These are phyloP conservation scores for Danionella cerebrum DNA, from an alignment of 2,113 vertebrate genomes.

Conservation along the genomic window DNA sequence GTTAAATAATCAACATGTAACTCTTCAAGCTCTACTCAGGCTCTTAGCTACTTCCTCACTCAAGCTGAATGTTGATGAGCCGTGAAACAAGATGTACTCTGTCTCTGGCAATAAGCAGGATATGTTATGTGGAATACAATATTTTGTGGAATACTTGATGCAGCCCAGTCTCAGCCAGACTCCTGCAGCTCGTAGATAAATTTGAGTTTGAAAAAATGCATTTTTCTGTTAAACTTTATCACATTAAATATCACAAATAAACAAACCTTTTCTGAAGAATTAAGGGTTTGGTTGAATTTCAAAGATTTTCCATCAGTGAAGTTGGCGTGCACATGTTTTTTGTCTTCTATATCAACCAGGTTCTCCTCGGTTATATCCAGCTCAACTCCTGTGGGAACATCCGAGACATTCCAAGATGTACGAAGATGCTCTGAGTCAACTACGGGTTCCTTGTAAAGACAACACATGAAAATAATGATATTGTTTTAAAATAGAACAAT, in stretches of 20 bases:
- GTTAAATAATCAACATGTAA: no score
- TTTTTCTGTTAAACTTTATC: no score
- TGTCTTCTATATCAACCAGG: conserved; percentile 21
- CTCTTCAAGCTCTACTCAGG: no score
- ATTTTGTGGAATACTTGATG: no score
- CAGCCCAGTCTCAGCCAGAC: no score
- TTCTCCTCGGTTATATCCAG: conserved; percentile 3
- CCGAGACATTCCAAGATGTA: conserved; percentile 24
- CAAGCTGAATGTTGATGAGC: no score
- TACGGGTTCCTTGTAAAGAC: conserved; percentile 42
- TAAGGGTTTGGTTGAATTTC: conserved; percentile 37
- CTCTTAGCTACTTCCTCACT: no score
- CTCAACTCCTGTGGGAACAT: not conserved
- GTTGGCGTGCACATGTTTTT: not conserved
- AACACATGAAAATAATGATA: not conserved
- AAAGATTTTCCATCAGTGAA: conserved; percentile 22
- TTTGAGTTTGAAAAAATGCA: no score
- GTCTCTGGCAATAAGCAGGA: no score
- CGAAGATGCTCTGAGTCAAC: conserved; percentile 40
- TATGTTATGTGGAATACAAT: no score
- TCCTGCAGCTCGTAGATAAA: no score
- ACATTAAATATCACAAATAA: not conserved
- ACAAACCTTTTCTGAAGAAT: conserved; percentile 43
- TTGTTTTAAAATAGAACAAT: not conserved
- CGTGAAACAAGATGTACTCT: no score